phyloP scores from a whole-genome alignment of 2,797 vertebrate genomes.

The Telmatherina bonti region DNA sequence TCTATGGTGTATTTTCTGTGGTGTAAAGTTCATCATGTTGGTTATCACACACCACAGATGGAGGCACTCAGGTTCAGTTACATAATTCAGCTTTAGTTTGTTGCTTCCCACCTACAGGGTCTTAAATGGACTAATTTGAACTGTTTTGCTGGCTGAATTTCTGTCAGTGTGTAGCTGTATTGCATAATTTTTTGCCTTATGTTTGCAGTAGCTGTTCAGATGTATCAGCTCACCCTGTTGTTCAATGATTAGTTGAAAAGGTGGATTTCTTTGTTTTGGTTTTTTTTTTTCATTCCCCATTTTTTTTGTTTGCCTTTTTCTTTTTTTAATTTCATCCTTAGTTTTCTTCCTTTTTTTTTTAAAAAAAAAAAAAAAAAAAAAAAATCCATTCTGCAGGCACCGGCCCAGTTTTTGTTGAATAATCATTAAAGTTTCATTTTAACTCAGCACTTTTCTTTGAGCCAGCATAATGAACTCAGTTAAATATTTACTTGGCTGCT shows the following conservation, averaged over 20 bases:
- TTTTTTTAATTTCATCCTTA: background rate
- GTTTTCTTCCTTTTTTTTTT: background rate
- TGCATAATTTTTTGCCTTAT: background rate
- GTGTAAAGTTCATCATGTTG: background rate
- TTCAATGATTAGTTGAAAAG: background rate
- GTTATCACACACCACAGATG: conserved; percentile 3
- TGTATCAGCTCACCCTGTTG: background rate
- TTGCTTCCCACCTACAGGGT: background rate
- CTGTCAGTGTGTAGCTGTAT: background rate
- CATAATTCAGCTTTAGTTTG: background rate
- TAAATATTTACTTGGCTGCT: conserved; percentile 61
- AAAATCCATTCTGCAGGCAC: too few species aligned
- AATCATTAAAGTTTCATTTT: conserved; percentile 65
- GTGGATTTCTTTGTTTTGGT: background rate
- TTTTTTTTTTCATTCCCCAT: background rate
- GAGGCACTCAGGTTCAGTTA: background rate
- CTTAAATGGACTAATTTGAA: background rate
- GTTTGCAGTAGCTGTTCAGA: background rate
- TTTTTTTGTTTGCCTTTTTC: background rate
- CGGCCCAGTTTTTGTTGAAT: conserved; percentile 28
- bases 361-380: too few species aligned
- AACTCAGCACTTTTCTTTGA: conserved; percentile 49
- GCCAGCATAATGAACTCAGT: conserved; percentile 28
- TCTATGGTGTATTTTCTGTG: conserved; percentile 15
- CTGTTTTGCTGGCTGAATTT: background rate